A percentile compares a stretch with the other conserved stretches of the same genome.
phyloP scores from a whole-genome alignment of 2,888 invertebrate genomes.

The Ischnura elegans region DNA sequence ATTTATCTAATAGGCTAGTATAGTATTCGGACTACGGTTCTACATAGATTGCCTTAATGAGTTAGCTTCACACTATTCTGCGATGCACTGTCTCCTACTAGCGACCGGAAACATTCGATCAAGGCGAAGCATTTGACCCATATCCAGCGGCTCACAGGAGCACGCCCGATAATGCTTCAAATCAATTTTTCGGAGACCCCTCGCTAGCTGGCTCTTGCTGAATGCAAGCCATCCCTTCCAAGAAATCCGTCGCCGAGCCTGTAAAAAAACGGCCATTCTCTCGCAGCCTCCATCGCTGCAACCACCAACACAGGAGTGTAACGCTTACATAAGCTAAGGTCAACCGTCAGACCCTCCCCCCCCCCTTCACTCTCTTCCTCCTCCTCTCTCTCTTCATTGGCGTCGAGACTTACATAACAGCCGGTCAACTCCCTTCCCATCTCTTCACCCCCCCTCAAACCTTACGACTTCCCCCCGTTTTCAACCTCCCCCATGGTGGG shows the following conservation, averaged over 20 bases:
- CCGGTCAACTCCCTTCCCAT: conserved; percentile 67
- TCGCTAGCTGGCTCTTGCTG: too few relatives aligned
- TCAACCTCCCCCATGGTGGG: background rate
- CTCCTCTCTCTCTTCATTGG: conserved; percentile 58
- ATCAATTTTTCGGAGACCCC: too few relatives aligned
- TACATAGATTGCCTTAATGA: too few relatives aligned
- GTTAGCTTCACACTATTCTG: too few relatives aligned
- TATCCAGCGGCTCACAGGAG: background rate
- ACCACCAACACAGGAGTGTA: background rate
- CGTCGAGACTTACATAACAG: conserved; percentile 50
- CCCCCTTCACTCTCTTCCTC: conserved; percentile 69
- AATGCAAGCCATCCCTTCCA: too few relatives aligned
- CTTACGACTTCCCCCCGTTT: background rate
- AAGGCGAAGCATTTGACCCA: too few relatives aligned
- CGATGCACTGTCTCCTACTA: too few relatives aligned
- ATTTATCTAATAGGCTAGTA: too few relatives aligned
- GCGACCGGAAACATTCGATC: too few relatives aligned
- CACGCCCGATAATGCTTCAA: background rate
- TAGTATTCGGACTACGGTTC: too few relatives aligned
- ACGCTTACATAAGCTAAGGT: conserved; percentile 11
- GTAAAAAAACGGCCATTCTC: too few relatives aligned
- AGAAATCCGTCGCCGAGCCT: too few relatives aligned
- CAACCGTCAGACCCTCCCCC: conserved; percentile 68
- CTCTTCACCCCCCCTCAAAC: background rate
- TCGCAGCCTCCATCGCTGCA: background rate